These are phyloP conservation scores for Candoia aspera DNA, from an alignment of 2,113 vertebrate genomes.

Conservation along the genomic window DNA sequence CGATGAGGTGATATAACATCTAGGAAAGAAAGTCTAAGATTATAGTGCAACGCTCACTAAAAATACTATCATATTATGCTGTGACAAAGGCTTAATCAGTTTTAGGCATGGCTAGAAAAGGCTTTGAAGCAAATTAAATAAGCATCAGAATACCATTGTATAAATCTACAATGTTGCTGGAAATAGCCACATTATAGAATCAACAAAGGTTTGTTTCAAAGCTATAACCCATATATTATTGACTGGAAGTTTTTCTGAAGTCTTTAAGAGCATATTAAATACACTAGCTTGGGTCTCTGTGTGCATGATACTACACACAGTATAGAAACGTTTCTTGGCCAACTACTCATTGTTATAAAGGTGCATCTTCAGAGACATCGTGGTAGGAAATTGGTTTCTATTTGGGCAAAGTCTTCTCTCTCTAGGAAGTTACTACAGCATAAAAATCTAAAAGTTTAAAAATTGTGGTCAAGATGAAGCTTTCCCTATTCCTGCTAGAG, in stretches of 20 bases:
- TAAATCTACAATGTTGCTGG: background rate
- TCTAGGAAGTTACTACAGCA: background rate
- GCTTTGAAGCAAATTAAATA: background rate
- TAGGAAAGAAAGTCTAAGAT: background rate
- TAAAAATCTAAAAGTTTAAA: conserved; percentile 28
- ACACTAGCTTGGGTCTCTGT: background rate
- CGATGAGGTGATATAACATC: background rate
- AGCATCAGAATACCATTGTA: background rate
- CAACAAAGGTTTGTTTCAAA: background rate
- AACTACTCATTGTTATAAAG: background rate
- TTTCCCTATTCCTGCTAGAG: background rate
- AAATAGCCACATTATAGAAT: background rate
- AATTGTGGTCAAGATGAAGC: background rate
- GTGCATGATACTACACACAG: conserved; percentile 30
- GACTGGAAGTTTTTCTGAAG: background rate
- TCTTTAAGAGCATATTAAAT: background rate
- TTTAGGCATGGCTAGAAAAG: background rate
- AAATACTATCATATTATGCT: background rate
- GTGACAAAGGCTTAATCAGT: background rate
- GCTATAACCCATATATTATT: background rate
- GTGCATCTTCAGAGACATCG: background rate
- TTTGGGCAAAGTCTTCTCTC: conserved; percentile 14
- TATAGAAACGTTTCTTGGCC: background rate
- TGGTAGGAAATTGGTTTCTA: background rate
- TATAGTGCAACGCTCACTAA: background rate